Base-by-base conservation (phyloP, 2,888 invertebrate genomes). In the Mimas tiliae region DNA sequence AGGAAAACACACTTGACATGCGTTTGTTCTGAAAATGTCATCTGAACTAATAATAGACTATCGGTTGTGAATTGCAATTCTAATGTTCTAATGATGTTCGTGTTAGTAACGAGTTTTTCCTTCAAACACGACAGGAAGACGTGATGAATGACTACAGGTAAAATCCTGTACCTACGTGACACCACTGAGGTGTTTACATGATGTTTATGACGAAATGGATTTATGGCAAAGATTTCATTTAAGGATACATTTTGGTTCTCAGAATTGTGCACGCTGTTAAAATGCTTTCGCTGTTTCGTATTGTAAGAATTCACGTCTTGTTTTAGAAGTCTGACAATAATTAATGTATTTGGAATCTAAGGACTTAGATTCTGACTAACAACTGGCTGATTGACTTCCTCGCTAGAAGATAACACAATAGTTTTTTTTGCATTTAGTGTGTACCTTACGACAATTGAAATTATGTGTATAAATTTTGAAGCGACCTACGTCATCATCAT, bases 71-170 rank as follows among this genome's bases (percentile, higher is more conserved):
- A 27, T 21, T 16, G 21, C 12, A 19, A 58, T 16, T 19, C 19
- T 38, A 38, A 19, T 11, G 11, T n/a, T 53, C 53, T 58, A 58
- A 58, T 58, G 42, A 58, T 14, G 58, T 12, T 34, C 58, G 58
- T 58, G 58, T 58, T 53, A n/a, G n/a, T 42, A 19, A 9, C 14
- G 21, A 52, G 12, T 19, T 42, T 58, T 58, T 65, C 65, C 65
- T 65, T 62, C 27, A 52, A 51, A 52, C 62, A 34, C n/a, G 53
- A 42, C 58, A 58, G 58, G 58, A 58, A 42, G 42, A 19, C 58
- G 16, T 58, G 38, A 58, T 58, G 58, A 42, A 58, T 58, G 58
- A 12, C 33, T 33, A 16, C 58, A 58, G 42, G 58, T 19, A 42
- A 58, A 58, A 9, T 58, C 42, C 19, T 42, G 38, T 38, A n/a